Evolutionary conservation across 2,888 invertebrate species (phyloP).

Genomic region (Noctua fimbriata): DNA sequence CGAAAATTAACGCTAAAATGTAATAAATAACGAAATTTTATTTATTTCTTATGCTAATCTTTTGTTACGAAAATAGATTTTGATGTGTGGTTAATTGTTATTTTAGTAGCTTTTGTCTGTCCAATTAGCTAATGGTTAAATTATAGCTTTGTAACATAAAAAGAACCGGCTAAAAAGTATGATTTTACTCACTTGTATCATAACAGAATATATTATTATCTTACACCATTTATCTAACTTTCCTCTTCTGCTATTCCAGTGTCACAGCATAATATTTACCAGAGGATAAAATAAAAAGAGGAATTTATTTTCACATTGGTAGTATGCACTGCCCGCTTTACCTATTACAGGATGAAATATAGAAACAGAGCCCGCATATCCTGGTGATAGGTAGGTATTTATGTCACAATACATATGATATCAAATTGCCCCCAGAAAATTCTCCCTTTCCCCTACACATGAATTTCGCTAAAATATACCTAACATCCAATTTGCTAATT

Average conservation of each 20-base stretch:
- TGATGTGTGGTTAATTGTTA: slow-evolving; percentile 28
- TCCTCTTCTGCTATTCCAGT: background rate
- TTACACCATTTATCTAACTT: slow-evolving; percentile 2
- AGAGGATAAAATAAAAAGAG: slow-evolving; percentile 28
- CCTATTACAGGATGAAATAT: slow-evolving; percentile 52
- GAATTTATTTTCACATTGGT: slow-evolving; percentile 47
- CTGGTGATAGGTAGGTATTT: slow-evolving; percentile 49
- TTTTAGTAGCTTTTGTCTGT: slow-evolving; percentile 20
- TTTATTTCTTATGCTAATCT: slow-evolving; percentile 42
- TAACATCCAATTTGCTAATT: slow-evolving; percentile 65
- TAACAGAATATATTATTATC: background rate
- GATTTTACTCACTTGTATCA: background rate
- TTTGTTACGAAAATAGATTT: slow-evolving; percentile 36
- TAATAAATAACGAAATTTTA: slow-evolving; percentile 47
- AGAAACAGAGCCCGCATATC: slow-evolving; percentile 45
- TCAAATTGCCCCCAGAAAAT: slow-evolving; percentile 47
- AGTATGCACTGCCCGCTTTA: slow-evolving; percentile 35
- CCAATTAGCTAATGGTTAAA: slow-evolving; percentile 16
- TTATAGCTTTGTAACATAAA: slow-evolving; percentile 6
- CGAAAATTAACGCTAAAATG: slow-evolving; percentile 48
- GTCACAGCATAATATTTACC: slow-evolving; percentile 11
- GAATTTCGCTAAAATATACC: slow-evolving; percentile 50
- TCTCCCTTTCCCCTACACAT: slow-evolving; percentile 25
- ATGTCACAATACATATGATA: slow-evolving; percentile 61
- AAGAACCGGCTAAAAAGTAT: background rate